These are phyloP conservation scores for Glyptemys insculpta DNA, from an alignment of 2,797 vertebrate genomes.

Conservation along the genomic window DNA sequence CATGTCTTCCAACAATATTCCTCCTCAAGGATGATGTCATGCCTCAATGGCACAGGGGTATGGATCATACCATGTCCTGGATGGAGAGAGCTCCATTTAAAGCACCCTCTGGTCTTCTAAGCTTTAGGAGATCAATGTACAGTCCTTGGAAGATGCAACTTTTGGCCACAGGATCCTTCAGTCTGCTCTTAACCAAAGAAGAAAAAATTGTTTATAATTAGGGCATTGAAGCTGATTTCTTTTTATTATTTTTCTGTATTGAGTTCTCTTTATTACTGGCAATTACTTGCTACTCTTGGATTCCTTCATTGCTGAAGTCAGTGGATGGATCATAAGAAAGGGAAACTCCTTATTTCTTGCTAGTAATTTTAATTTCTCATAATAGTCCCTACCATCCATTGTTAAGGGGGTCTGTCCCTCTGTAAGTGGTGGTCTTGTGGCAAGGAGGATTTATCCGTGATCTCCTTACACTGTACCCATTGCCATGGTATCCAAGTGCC, in stretches of 20 bases:
- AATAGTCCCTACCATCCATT: not conserved
- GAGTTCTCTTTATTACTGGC: not conserved
- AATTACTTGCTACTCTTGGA: not conserved
- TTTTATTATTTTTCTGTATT: not conserved
- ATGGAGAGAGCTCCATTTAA: not conserved
- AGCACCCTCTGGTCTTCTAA: not conserved
- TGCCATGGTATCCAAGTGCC: accelerated
- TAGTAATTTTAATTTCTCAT: accelerated
- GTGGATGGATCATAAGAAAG: not conserved
- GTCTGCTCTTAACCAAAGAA: not conserved
- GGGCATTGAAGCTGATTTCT: not conserved
- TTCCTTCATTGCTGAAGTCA: not conserved
- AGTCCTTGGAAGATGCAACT: accelerated
- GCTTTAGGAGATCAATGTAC: not conserved
- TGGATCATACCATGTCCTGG: not conserved
- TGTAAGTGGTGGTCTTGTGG: not conserved
- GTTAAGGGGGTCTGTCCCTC: accelerated
- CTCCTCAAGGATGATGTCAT: not conserved
- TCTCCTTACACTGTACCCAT: accelerated
- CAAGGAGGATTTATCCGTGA: not conserved
- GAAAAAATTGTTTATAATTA: accelerated
- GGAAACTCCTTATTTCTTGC: not conserved
- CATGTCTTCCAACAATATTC: not conserved
- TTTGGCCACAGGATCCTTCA: not conserved
- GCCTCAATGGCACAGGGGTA: not conserved